A percentile compares a stretch with the other conserved stretches of the same genome.
These are phyloP conservation scores for Crocallis elinguaria DNA, from an alignment of 2,888 invertebrate species.

Conservation along the genomic window DNA sequence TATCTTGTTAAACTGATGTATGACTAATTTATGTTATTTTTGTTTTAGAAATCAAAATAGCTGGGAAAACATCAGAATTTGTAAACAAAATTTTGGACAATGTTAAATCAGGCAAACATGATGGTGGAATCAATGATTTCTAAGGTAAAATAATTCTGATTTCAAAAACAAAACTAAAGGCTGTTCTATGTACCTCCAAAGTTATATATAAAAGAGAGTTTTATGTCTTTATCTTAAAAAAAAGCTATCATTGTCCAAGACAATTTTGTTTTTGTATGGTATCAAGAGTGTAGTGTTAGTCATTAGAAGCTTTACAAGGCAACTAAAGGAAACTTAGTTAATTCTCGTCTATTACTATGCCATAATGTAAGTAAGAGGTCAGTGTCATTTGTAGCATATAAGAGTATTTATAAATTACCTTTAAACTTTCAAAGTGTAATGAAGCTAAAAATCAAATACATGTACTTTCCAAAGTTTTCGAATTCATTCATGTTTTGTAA, in stretches of 20 bases:
- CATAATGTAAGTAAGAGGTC: slow-evolving; percentile 47
- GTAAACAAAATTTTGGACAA: slow-evolving; percentile 96
- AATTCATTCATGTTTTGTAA: no score
- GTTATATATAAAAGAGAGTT: slow-evolving; percentile 74
- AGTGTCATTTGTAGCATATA: slow-evolving; percentile 39
- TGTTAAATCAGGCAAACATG: slow-evolving; percentile 91
- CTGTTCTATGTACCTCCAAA: slow-evolving; percentile 85
- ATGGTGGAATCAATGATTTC: slow-evolving; percentile 91
- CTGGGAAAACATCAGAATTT: slow-evolving; percentile 96
- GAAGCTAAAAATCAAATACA: no score
- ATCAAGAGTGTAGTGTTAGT: slow-evolving; percentile 62
- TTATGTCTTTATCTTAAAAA: slow-evolving; percentile 66
- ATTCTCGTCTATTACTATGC: slow-evolving; percentile 52
- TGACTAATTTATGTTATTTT: slow-evolving; percentile 3
- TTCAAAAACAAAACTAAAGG: slow-evolving; percentile 76
- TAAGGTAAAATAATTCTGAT: slow-evolving; percentile 58
- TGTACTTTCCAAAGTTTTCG: no score
- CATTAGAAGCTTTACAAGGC: slow-evolving; percentile 74
- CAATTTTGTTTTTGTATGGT: slow-evolving; percentile 79
- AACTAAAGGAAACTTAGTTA: slow-evolving; percentile 58
- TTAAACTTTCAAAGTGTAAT: no score
- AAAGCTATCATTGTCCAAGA: slow-evolving; percentile 74
- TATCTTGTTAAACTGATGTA: background rate
- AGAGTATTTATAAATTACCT: background rate
- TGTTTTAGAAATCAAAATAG: slow-evolving; percentile 92